A percentile compares a stretch with the other conserved stretches of the same genome.
Conservation (phyloP, 2,797 vertebrate species). For the Acipenser transmontanus region DNA sequence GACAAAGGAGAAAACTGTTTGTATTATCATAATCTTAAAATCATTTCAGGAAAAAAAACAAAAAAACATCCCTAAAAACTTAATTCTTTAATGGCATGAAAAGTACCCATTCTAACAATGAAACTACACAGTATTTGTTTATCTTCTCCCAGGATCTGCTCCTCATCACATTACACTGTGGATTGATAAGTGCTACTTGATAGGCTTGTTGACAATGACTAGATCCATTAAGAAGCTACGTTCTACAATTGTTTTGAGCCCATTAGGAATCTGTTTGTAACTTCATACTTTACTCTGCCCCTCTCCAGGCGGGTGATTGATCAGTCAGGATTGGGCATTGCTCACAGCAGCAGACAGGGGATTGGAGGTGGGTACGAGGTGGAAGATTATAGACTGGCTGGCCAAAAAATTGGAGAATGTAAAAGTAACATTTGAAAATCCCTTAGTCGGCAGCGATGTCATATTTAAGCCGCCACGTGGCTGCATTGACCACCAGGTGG, state of each 20-base stretch:
- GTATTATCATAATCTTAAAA: slow-evolving; percentile 8
- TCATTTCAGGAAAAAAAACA: slow-evolving; percentile 13
- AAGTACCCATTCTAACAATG: background rate
- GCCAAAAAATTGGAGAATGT: background rate
- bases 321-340: slow-evolving; percentile 4
- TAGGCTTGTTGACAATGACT: slow-evolving; percentile 3
- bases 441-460: no score
- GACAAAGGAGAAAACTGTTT: slow-evolving; percentile 1
- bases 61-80: slow-evolving; percentile 1
- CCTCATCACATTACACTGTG: background rate
- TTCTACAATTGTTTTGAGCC: slow-evolving; percentile 6
- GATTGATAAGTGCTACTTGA: slow-evolving; percentile 4
- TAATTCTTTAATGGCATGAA: slow-evolving; percentile 7
- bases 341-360: no score
- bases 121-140: slow-evolving; percentile 11
- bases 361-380: no score
- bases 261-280: slow-evolving; percentile 14
- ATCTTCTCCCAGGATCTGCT: background rate
- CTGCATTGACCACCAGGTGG: no score
- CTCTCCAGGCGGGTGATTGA: background rate
- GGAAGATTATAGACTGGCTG: background rate
- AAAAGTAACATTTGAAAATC: no score
- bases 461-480: no score
- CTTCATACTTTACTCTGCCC: slow-evolving; percentile 9
- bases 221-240: slow-evolving; percentile 8